Evolutionary conservation across 2,888 invertebrate species (phyloP), one percentile per base, ranked within the genome.

Genomic region (Diloba caeruleocephala): DNA sequence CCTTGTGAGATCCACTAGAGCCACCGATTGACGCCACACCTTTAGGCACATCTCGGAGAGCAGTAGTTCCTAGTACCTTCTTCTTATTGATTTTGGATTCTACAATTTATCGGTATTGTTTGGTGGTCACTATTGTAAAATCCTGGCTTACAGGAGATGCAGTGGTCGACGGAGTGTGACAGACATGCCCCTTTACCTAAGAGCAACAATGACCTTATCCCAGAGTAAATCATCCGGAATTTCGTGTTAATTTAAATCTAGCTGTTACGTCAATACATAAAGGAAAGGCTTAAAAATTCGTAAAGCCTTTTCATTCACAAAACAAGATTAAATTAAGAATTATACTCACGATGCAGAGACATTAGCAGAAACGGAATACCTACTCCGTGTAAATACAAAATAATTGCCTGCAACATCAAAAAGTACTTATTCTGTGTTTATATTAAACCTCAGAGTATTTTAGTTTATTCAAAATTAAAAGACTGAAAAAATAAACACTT

Each of bases 381-480:
- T 49, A 51, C 45, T 3, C 17, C 17, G 36, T 50, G 26, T 54
- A 34, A 53, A 57, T 39, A 55, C 17, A 41, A 52, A 57, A 74
- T 71, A 71, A 70, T 53, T 74, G 57, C 26, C 13, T 6, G 9
- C 23, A 19, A 25, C 34, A 54, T 71, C 54, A 66, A 67, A 74
- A 62, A 39, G 39, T 61, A 37, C 57, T 52, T 56, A 52, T 15
- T 50, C 25, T 51, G 43, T 65, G 33, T 60, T 26, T 71, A 28
- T 71, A 55, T 74, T 57, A 66, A 62, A 42, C 31, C 41, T 48
- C 39, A 48, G 21, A 17, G 1, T 50, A 53, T 70, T 71, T 72
- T 52, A 55, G 74, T 76, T 78, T 70, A 58, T 74, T 69, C 56
- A 66, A 78, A 74, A 76, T 78, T 79, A 74, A 73, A 77, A 65